Conservation (phyloP, 2,797 vertebrate species). For the Pseudocheirus occidentalis region DNA sequence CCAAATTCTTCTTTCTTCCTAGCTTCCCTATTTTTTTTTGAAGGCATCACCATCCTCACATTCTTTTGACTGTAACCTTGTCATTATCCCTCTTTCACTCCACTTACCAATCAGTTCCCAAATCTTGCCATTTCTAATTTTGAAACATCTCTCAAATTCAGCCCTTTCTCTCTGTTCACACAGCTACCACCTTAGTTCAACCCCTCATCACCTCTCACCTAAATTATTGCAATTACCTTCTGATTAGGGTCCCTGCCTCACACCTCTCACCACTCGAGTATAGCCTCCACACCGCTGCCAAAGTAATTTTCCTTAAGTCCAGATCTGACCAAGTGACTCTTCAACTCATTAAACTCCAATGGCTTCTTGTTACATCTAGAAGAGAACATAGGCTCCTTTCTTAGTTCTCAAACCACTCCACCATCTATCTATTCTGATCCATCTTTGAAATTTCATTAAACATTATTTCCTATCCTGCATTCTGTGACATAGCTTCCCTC, state of each 20-base stretch:
- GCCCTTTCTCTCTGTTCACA: background rate
- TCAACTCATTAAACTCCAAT: background rate
- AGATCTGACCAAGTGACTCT: background rate
- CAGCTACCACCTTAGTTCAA: background rate
- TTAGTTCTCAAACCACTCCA: background rate
- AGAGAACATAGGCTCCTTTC: background rate
- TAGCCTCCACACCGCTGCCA: background rate
- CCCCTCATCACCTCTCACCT: background rate
- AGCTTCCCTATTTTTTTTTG: background rate
- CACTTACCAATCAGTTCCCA: background rate
- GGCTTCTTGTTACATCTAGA: background rate
- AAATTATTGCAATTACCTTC: background rate
- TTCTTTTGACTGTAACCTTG: background rate
- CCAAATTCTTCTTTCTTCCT: background rate
- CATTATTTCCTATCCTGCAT: background rate
- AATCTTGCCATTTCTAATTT: background rate
- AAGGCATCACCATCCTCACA: background rate
- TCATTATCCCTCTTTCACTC: background rate
- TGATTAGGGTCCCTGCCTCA: background rate
- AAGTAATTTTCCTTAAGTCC: background rate
- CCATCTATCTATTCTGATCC: background rate
- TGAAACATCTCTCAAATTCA: background rate
- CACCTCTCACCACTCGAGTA: background rate
- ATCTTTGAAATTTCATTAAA: background rate
- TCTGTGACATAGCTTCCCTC: background rate